These are phyloP conservation scores for Nyctibius grandis DNA, from an alignment of 2,797 vertebrate species.

Conservation along the genomic window DNA sequence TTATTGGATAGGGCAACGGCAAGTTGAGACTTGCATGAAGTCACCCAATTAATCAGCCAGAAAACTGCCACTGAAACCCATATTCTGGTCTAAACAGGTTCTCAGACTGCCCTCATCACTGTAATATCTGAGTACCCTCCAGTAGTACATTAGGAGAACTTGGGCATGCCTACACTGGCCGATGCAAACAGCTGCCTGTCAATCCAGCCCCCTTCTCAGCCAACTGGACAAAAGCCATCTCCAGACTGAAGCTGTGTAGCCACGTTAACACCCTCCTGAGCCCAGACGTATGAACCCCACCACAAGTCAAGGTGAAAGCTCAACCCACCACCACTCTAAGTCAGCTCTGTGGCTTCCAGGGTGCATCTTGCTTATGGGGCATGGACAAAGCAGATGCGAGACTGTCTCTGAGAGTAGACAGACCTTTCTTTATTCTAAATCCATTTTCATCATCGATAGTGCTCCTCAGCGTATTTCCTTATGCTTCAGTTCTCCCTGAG, in stretches of 20 bases:
- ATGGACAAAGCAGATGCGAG: neutral
- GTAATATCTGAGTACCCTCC: conserved; percentile 34
- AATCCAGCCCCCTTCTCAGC: conserved; percentile 7
- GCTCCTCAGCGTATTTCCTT: neutral
- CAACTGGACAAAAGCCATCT: conserved; percentile 29
- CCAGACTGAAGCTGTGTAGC: neutral
- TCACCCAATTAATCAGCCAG: conserved; percentile 54
- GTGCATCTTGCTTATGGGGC: neutral
- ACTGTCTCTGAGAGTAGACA: neutral
- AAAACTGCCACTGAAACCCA: conserved; percentile 61
- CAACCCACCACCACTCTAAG: neutral
- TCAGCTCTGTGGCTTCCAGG: neutral
- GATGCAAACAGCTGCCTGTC: neutral
- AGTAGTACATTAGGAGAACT: neutral
- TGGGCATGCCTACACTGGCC: neutral
- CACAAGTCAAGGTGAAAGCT: neutral
- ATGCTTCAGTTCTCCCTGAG: neutral
- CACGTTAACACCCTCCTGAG: neutral
- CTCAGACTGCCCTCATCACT: conserved; percentile 33
- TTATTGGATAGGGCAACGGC: conserved; percentile 22
- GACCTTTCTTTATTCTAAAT: neutral
- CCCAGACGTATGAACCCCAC: neutral
- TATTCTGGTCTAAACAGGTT: conserved; percentile 61
- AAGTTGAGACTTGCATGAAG: conserved; percentile 34
- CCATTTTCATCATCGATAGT: neutral